phyloP scores from a whole-genome alignment of 2,113 vertebrate genomes.

The Leucopsar rothschildi region DNA sequence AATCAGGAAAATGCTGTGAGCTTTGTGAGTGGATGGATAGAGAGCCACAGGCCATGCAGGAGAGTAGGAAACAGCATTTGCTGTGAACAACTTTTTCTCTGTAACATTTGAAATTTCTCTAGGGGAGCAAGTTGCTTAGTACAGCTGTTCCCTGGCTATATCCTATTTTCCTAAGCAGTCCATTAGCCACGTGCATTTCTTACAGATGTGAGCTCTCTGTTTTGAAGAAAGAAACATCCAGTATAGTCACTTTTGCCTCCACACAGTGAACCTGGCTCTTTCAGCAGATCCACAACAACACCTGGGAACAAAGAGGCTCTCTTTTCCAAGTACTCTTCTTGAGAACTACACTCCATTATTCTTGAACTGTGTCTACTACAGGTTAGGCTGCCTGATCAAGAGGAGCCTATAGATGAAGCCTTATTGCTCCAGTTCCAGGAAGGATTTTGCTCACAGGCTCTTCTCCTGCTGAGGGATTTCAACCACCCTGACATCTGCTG shows the following conservation, averaged over 20 bases:
- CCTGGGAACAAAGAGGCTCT: constrained; percentile 21
- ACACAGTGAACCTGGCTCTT: not conserved
- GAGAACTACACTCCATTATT: not conserved
- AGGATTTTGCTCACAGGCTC: not conserved
- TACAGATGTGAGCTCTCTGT: constrained; percentile 29
- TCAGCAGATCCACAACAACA: not conserved
- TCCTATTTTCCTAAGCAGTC: constrained; percentile 35
- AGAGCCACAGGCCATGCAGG: not conserved
- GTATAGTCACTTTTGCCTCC: not conserved
- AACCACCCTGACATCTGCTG: not conserved
- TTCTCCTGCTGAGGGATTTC: not conserved
- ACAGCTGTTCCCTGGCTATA: constrained; percentile 45
- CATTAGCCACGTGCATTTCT: constrained; percentile 47
- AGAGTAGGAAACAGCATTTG: not conserved
- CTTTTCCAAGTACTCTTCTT: constrained; percentile 1
- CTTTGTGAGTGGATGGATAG: not conserved
- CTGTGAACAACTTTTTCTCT: not conserved
- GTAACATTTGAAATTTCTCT: constrained; percentile 2
- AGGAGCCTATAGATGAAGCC: not conserved
- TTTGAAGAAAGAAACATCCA: constrained; percentile 19
- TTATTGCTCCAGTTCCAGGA: not conserved
- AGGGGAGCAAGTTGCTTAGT: constrained; percentile 21
- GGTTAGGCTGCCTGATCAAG: not conserved
- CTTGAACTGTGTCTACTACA: not conserved
- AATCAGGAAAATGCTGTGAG: not conserved